phyloP scores from a whole-genome alignment of 2,888 invertebrate species.

The Mythimna loreyi region DNA sequence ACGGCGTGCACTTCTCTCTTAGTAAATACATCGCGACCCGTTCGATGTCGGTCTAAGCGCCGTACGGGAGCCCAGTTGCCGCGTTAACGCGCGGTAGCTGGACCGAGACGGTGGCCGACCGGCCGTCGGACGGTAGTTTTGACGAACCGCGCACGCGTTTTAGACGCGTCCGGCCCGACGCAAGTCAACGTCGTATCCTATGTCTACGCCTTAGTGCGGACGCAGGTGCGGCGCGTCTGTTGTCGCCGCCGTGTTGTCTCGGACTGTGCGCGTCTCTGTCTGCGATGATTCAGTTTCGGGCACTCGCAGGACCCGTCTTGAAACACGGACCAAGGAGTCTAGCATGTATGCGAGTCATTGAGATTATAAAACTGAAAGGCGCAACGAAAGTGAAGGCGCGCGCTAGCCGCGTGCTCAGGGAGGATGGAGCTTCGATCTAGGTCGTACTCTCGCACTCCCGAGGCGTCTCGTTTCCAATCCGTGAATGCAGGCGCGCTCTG shows the following conservation, averaged over 20 bases:
- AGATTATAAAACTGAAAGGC: slow-evolving; percentile 91
- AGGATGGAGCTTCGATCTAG: slow-evolving; percentile 83
- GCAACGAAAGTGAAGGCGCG: slow-evolving; percentile 92
- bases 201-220: slow-evolving; percentile 74
- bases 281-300: slow-evolving; percentile 83
- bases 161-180: slow-evolving; percentile 75
- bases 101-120: background rate
- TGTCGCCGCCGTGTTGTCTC: slow-evolving; percentile 72
- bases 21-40: slow-evolving; percentile 90
- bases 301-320: slow-evolving; percentile 93
- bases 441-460: slow-evolving; percentile 89
- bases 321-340: slow-evolving; percentile 80
- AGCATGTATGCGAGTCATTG: slow-evolving; percentile 93
- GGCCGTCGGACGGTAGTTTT: slow-evolving; percentile 60
- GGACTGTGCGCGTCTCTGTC: slow-evolving; percentile 80
- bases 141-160: slow-evolving; percentile 68
- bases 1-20: slow-evolving; percentile 55
- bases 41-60: slow-evolving; percentile 84
- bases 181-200: slow-evolving; percentile 70
- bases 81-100: background rate
- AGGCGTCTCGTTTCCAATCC: slow-evolving; percentile 89
- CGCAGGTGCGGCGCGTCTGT: slow-evolving; percentile 73
- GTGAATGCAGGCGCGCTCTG: slow-evolving; percentile 89
- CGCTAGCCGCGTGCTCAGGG: slow-evolving; percentile 78
- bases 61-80: slow-evolving; percentile 46